Conservation (phyloP, 2,113 vertebrate species). For the Ahaetulla prasina region DNA sequence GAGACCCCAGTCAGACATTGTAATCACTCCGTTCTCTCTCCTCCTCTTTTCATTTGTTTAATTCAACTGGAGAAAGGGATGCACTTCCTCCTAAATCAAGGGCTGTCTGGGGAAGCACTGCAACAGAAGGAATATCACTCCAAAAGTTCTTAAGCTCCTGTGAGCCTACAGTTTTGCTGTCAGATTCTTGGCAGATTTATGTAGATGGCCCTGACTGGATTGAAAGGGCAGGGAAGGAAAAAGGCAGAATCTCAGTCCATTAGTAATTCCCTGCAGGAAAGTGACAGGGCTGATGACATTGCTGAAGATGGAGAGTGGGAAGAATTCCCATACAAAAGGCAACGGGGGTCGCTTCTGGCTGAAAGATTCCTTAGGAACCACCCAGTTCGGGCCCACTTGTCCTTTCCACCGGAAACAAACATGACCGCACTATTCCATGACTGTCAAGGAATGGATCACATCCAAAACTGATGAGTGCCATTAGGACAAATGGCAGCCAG, state of each 20-base stretch:
- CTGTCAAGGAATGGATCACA: conserved; percentile 13
- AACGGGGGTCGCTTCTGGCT: conserved; percentile 45
- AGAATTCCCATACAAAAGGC: conserved; percentile 59
- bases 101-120: conserved; percentile 40
- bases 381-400: conserved; percentile 25
- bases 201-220: conserved; percentile 47
- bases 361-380: conserved; percentile 39
- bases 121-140: conserved; percentile 65
- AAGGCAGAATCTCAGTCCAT: conserved; percentile 57
- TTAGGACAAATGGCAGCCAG: background rate
- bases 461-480: background rate
- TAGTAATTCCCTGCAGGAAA: conserved; percentile 62
- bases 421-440: background rate
- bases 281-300: conserved; percentile 53
- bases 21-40: background rate
- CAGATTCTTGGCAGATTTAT: conserved; percentile 63
- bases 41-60: background rate
- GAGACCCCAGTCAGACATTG: background rate
- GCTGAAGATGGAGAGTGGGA: conserved; percentile 37
- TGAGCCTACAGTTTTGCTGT: conserved; percentile 56
- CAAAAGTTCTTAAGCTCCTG: conserved; percentile 43
- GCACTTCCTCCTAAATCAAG: conserved; percentile 47
- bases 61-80: conserved; percentile 28
- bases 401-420: conserved; percentile 13
- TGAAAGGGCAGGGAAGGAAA: conserved; percentile 53